phyloP scores from a whole-genome alignment of 2,797 vertebrate genomes.

The Heteromormyrus szaboi region DNA sequence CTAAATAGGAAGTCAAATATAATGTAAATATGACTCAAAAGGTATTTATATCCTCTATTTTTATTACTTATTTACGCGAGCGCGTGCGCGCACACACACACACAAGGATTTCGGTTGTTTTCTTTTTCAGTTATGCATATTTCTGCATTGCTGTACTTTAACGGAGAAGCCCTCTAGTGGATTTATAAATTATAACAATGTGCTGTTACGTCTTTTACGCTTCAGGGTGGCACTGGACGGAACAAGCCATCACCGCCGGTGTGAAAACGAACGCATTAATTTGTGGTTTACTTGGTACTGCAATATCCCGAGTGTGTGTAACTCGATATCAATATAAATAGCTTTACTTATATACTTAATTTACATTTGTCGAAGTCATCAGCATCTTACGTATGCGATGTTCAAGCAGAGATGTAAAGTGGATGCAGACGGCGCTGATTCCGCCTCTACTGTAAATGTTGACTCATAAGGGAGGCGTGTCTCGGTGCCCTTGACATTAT shows the following conservation, averaged over 20 bases:
- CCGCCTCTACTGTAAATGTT: neutral
- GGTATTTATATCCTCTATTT: neutral
- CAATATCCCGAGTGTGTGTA: neutral
- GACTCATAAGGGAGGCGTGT: constrained; percentile 1
- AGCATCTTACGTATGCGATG: neutral
- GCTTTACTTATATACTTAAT: neutral
- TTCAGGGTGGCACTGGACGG: neutral
- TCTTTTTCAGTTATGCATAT: neutral
- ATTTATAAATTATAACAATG: neutral
- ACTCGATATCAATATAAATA: neutral
- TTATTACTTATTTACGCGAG: neutral
- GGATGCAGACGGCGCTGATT: neutral
- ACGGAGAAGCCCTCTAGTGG: neutral
- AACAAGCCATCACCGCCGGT: neutral
- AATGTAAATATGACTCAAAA: neutral
- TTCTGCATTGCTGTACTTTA: neutral
- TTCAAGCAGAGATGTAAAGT: neutral
- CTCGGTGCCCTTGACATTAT: neutral
- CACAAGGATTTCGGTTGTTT: neutral
- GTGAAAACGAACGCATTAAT: neutral
- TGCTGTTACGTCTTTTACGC: neutral
- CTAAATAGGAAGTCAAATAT: neutral
- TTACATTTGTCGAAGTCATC: neutral
- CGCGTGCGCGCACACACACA: neutral
- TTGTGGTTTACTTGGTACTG: neutral